These are phyloP conservation scores for Odontomyia ornata DNA, from an alignment of 2,888 invertebrate species.

Conservation along the genomic window DNA sequence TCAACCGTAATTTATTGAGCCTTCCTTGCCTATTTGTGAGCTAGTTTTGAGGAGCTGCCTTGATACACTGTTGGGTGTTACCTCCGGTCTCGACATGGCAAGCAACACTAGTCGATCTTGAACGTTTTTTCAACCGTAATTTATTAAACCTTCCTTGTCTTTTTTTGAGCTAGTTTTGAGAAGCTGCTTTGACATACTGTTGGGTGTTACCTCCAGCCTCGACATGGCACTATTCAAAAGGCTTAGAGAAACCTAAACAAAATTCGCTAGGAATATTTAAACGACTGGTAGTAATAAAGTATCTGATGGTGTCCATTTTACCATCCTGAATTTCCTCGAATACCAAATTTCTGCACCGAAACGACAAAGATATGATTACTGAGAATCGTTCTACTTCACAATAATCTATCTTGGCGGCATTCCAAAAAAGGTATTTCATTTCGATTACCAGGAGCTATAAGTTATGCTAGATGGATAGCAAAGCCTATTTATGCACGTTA, in stretches of 20 bases:
- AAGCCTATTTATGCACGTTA: constrained; percentile 1
- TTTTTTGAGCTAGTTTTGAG: constrained; percentile 22
- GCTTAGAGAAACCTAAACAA: neutral
- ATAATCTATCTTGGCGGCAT: neutral
- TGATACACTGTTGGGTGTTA: neutral
- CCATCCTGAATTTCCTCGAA: neutral
- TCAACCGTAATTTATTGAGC: neutral
- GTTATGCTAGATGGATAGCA: constrained; percentile 7
- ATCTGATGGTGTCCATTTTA: neutral
- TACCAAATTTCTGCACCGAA: neutral
- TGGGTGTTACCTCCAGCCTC: neutral
- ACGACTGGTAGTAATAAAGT: neutral
- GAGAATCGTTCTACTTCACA: neutral
- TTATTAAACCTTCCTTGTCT: neutral
- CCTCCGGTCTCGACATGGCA: no score
- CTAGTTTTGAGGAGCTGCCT: constrained; percentile 19
- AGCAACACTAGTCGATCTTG: no score
- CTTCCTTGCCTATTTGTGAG: neutral
- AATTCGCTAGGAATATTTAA: neutral
- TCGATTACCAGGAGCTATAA: neutral
- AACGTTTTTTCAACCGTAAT: constrained; percentile 6
- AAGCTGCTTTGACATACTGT: constrained; percentile 7
- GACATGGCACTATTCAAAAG: neutral
- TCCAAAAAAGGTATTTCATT: neutral
- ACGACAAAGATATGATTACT: neutral